phyloP scores from a whole-genome alignment of 1,140 invertebrate species.

The Drosophila tani region DNA sequence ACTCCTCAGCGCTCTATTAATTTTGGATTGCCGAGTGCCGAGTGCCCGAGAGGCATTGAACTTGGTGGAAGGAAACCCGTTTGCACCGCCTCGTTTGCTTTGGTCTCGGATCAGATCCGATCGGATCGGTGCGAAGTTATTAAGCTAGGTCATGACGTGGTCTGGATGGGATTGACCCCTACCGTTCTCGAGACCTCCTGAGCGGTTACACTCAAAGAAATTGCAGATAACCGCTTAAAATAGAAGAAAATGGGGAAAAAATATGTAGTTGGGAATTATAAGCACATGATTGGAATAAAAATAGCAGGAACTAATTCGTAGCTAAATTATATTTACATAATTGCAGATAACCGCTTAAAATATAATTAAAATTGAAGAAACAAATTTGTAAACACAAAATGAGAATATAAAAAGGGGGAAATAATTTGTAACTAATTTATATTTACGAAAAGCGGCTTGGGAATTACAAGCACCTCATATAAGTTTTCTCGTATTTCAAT shows the following conservation, averaged over 20 bases:
- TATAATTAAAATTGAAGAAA: not conserved
- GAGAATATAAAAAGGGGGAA: too few relatives aligned
- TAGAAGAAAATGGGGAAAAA: not conserved
- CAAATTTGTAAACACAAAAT: too few relatives aligned
- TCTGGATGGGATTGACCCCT: slow-evolving; percentile 5
- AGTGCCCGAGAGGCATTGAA: slow-evolving; percentile 44
- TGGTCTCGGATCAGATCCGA: not conserved
- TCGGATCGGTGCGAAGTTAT: slow-evolving; percentile 29
- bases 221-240: not conserved
- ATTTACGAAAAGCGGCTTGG: not conserved
- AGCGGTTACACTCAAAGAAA: slow-evolving; percentile 5
- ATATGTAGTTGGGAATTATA: too few relatives aligned
- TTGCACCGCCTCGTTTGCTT: slow-evolving; percentile 23
- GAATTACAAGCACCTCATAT: too few relatives aligned
- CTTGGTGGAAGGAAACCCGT: slow-evolving; percentile 28
- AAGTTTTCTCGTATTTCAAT: too few relatives aligned
- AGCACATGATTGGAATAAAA: too few relatives aligned
- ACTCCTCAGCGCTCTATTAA: slow-evolving; percentile 22
- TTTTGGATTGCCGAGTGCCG: not conserved
- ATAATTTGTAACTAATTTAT: not conserved
- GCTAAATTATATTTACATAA: not conserved
- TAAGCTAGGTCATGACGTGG: slow-evolving; percentile 63
- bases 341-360: too few relatives aligned
- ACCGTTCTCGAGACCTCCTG: not conserved
- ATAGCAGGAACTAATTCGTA: not conserved